Evolutionary conservation across 2,888 invertebrate species (phyloP).

Genomic region (Acrobasis consociella): DNA sequence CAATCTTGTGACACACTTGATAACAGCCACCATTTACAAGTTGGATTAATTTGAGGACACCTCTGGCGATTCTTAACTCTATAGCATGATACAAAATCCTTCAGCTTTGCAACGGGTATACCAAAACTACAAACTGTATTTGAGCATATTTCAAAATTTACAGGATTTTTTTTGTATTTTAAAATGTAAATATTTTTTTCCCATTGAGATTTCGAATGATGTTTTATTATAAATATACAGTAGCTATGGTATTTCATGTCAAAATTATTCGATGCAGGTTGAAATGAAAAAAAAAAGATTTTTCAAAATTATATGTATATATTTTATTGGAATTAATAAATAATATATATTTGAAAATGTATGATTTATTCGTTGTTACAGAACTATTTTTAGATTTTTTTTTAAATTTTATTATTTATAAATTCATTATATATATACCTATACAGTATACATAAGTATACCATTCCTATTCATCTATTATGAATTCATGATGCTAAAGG

Average conservation of each 20-base stretch:
- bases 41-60: conserved; percentile 14
- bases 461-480: too few species aligned
- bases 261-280: not conserved
- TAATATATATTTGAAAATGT: not conserved
- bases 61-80: not conserved
- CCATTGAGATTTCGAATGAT: not conserved
- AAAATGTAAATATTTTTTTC: not conserved
- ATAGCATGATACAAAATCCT: conserved; percentile 9
- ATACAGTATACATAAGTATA: too few species aligned
- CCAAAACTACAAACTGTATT: not conserved
- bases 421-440: too few species aligned
- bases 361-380: not conserved
- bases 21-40: not conserved
- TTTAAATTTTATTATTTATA: not conserved
- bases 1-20: not conserved
- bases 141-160: too few species aligned
- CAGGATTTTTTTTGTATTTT: not conserved
- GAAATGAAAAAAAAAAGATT: conserved; percentile 8
- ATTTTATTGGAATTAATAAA: conserved; percentile 10
- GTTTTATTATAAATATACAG: too few species aligned
- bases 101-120: conserved; percentile 4
- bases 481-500: too few species aligned
- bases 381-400: not conserved
- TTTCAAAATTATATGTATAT: conserved; percentile 2
- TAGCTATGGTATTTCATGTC: too few species aligned